Conservation (phyloP, 2,113 vertebrate species). For the Pomatostomus ruficeps region DNA sequence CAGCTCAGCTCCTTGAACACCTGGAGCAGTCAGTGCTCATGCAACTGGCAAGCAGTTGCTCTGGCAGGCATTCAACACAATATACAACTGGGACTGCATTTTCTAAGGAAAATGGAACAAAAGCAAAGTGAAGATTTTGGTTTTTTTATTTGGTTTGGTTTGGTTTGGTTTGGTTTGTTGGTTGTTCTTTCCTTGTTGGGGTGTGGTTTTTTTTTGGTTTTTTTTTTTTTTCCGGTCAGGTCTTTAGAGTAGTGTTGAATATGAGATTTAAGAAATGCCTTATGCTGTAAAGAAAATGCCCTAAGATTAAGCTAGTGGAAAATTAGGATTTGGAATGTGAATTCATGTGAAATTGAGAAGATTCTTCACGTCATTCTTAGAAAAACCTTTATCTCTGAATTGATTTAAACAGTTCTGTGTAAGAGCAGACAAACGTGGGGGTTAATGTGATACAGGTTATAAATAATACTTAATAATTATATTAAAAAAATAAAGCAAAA, state of each 20-base stretch:
- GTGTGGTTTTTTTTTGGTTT: no score
- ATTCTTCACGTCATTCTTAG: neutral
- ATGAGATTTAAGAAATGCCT: neutral
- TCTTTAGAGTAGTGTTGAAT: neutral
- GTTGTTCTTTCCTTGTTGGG: no score
- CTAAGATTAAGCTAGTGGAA: neutral
- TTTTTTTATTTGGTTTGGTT: no score
- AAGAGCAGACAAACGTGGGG: neutral
- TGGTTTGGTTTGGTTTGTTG: no score
- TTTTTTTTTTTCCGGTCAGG: no score
- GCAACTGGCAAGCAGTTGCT: neutral
- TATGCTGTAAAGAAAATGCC: neutral
- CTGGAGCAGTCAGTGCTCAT: neutral
- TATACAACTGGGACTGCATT: neutral
- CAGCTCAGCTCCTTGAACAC: neutral
- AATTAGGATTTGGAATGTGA: neutral
- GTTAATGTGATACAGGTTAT: neutral
- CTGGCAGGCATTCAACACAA: neutral
- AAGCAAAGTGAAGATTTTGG: neutral
- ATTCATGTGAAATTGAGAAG: neutral
- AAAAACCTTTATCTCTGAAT: neutral
- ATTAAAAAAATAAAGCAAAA: neutral
- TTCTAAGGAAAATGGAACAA: neutral
- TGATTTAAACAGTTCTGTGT: neutral
- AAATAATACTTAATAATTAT: neutral